phyloP scores from a whole-genome alignment of 2,888 invertebrate genomes.

The Tuta absoluta region DNA sequence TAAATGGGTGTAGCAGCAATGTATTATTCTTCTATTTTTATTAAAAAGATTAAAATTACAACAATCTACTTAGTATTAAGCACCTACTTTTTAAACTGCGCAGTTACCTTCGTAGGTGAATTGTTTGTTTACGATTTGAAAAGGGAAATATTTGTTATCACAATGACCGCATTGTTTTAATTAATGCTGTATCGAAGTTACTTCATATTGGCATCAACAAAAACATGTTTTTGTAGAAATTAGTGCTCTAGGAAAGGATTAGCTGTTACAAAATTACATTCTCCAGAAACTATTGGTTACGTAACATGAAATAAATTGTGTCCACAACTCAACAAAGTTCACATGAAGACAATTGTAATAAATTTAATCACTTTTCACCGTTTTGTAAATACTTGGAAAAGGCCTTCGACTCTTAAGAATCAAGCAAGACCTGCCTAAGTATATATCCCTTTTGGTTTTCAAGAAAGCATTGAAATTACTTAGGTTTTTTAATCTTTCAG shows the following conservation, averaged over 20 bases:
- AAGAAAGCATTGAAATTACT: too few relatives aligned
- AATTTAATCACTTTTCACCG: constrained; percentile 9
- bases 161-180: constrained; percentile 11
- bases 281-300: neutral
- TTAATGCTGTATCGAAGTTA: neutral
- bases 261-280: too few relatives aligned
- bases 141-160: constrained; percentile 6
- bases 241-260: neutral
- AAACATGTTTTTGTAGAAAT: constrained; percentile 3
- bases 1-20: too few relatives aligned
- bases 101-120: neutral
- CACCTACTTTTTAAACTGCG: neutral
- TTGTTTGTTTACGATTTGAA: constrained; percentile 14
- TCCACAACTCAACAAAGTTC: neutral
- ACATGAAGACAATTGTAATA: neutral
- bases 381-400: neutral
- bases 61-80: neutral
- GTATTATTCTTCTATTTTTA: too few relatives aligned
- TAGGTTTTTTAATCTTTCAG: too few relatives aligned
- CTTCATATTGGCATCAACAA: neutral
- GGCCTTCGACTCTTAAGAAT: neutral
- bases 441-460: too few relatives aligned
- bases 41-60: too few relatives aligned
- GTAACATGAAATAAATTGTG: neutral
- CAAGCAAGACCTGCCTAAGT: neutral